These are phyloP conservation scores for Cryptophagus acutangulus DNA, from an alignment of 2,888 invertebrate species.

Conservation along the genomic window DNA sequence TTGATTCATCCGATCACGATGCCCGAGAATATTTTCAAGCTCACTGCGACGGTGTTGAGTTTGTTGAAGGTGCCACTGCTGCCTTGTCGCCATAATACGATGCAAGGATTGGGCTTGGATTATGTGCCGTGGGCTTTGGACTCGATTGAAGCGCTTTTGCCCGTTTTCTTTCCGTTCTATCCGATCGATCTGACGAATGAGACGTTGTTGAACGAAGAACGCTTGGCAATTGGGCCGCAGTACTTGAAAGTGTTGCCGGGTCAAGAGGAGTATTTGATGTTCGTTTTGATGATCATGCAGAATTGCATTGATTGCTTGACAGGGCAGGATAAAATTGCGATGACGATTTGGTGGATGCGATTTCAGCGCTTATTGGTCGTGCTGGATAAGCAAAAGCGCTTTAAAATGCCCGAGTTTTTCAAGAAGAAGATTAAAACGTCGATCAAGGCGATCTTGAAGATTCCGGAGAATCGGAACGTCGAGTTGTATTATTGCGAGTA, in stretches of 20 bases:
- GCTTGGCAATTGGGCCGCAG: constrained; percentile 49
- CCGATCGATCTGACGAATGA: constrained; percentile 30
- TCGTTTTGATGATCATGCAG: constrained; percentile 51
- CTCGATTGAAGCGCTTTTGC: constrained; percentile 51
- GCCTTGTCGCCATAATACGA: constrained; percentile 48
- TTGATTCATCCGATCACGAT: constrained; percentile 65
- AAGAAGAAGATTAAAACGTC: constrained; percentile 51
- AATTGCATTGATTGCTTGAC: constrained; percentile 51
- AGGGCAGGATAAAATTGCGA: constrained; percentile 49
- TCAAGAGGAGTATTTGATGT: constrained; percentile 55
- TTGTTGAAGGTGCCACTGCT: constrained; percentile 58
- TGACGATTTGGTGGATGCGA: constrained; percentile 60
- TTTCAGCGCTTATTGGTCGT: constrained; percentile 55
- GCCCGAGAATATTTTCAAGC: constrained; percentile 54
- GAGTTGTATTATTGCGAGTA: constrained; percentile 59
- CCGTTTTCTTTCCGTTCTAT: constrained; percentile 42
- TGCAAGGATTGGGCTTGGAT: constrained; percentile 46
- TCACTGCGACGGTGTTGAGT: constrained; percentile 57
- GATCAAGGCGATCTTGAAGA: constrained; percentile 55
- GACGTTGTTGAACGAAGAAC: constrained; percentile 40
- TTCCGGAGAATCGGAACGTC: constrained; percentile 53
- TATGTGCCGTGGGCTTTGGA: constrained; percentile 50
- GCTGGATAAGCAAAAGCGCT: constrained; percentile 47
- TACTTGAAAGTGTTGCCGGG: constrained; percentile 57
- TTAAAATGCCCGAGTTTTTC: constrained; percentile 45